phyloP scores from a whole-genome alignment of 2,888 invertebrate genomes.

The Yponomeuta cagnagella region DNA sequence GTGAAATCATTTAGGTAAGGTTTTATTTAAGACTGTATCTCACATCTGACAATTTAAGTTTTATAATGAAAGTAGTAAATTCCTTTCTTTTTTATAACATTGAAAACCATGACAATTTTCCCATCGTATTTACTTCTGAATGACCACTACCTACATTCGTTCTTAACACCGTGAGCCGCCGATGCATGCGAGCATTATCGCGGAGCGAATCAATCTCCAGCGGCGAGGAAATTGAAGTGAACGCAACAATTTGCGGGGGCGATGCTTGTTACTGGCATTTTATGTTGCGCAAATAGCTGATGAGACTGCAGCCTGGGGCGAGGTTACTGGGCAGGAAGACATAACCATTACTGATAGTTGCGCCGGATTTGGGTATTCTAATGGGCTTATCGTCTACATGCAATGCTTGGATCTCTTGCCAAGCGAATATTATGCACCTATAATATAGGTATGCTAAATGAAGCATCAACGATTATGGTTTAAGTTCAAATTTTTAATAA shows the following conservation, averaged over 20 bases:
- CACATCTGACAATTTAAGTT: too few relatives aligned
- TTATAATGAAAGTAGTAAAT: too few relatives aligned
- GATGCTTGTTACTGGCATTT: not conserved
- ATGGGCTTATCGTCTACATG: not conserved
- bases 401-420: not conserved
- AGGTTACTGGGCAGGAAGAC: not conserved
- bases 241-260: not conserved
- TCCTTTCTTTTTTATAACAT: too few relatives aligned
- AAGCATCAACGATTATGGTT: too few relatives aligned
- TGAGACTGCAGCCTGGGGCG: not conserved
- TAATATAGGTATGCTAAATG: too few relatives aligned
- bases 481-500: too few relatives aligned
- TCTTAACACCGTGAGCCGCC: not conserved
- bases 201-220: not conserved
- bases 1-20: not conserved
- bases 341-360: not conserved
- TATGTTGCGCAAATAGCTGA: not conserved
- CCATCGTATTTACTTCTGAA: too few relatives aligned
- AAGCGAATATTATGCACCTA: not conserved
- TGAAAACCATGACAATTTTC: too few relatives aligned
- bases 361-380: not conserved
- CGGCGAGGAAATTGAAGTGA: constrained; percentile 5
- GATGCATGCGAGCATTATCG: not conserved
- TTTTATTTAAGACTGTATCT: too few relatives aligned
- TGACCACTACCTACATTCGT: too few relatives aligned